phyloP scores from a whole-genome alignment of 2,113 vertebrate species.

The Dunckerocampus dactyliophorus region DNA sequence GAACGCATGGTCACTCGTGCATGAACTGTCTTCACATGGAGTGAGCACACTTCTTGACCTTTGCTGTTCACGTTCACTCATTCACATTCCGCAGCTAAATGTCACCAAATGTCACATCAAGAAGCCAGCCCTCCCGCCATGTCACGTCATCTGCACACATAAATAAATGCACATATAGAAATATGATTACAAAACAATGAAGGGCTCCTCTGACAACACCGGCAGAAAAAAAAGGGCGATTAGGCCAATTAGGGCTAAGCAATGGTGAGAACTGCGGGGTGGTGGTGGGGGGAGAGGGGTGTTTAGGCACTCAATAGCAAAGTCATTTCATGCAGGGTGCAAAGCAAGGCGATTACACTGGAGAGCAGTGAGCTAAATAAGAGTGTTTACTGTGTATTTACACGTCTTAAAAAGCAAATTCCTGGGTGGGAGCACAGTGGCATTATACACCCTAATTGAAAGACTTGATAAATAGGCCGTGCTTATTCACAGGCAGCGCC shows the following conservation, averaged over 20 bases:
- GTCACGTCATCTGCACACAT: constrained; percentile 21
- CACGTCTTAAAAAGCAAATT: constrained; percentile 48
- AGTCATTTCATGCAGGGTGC: constrained; percentile 65
- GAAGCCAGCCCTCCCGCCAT: constrained; percentile 20
- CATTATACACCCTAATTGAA: constrained; percentile 57
- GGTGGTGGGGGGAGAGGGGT: too few relatives aligned
- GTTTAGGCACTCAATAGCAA: constrained; percentile 53
- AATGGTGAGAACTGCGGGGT: constrained; percentile 31
- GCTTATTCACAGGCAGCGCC: constrained; percentile 39
- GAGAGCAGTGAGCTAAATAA: constrained; percentile 54
- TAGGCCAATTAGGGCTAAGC: not conserved
- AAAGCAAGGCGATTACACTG: constrained; percentile 58
- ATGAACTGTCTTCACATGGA: too few relatives aligned
- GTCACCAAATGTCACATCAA: constrained; percentile 68
- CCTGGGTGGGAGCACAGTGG: too few relatives aligned
- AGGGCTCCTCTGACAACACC: not conserved
- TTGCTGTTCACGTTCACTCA: constrained; percentile 51
- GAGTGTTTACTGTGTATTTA: constrained; percentile 60
- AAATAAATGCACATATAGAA: too few relatives aligned
- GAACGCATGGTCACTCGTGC: too few relatives aligned
- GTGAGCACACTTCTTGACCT: constrained; percentile 46
- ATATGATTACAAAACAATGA: too few relatives aligned
- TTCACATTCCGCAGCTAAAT: constrained; percentile 59
- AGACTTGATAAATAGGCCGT: too few relatives aligned
- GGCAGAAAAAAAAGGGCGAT: too few relatives aligned